Evolutionary conservation across 2,888 invertebrate genomes (phyloP).

Genomic region (Acanthacorydalis orientalis): DNA sequence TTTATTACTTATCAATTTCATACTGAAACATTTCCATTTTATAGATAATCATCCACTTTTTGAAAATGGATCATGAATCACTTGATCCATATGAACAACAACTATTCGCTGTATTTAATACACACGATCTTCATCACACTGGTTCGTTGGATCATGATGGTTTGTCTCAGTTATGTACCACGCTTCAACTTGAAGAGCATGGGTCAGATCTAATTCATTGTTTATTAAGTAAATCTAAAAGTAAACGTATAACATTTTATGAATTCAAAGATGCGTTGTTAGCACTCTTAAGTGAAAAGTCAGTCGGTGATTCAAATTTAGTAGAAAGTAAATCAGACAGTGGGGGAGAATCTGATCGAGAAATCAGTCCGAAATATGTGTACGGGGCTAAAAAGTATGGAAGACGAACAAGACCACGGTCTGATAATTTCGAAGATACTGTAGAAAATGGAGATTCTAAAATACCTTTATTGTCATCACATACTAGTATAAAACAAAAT

Average conservation of each 20-base stretch:
- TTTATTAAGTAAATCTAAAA: slow-evolving; percentile 33
- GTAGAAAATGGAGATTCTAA: slow-evolving; percentile 3
- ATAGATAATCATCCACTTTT: too few relatives aligned
- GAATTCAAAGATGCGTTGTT: slow-evolving; percentile 64
- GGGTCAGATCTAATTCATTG: slow-evolving; percentile 42
- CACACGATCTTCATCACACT: slow-evolving; percentile 53
- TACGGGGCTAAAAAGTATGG: slow-evolving; percentile 64
- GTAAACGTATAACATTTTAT: slow-evolving; percentile 42
- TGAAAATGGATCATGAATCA: slow-evolving; percentile 14
- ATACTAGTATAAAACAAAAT: slow-evolving; percentile 8
- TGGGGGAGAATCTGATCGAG: slow-evolving; percentile 36
- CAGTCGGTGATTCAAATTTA: slow-evolving; percentile 17
- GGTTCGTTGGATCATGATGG: slow-evolving; percentile 51
- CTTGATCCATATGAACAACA: slow-evolving; percentile 68
- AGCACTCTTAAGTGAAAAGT: slow-evolving; percentile 43
- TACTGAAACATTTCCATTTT: too few relatives aligned
- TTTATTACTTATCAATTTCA: too few relatives aligned
- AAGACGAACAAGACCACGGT: slow-evolving; percentile 45
- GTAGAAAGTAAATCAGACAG: slow-evolving; percentile 14
- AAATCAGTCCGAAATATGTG: slow-evolving; percentile 54
- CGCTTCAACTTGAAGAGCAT: slow-evolving; percentile 60
- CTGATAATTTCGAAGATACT: slow-evolving; percentile 1
- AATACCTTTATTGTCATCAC: slow-evolving; percentile 5
- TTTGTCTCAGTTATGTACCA: slow-evolving; percentile 51
- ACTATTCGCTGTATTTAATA: slow-evolving; percentile 62